phyloP scores from a whole-genome alignment of 2,113 vertebrate genomes.

The Actenoides hombroni region DNA sequence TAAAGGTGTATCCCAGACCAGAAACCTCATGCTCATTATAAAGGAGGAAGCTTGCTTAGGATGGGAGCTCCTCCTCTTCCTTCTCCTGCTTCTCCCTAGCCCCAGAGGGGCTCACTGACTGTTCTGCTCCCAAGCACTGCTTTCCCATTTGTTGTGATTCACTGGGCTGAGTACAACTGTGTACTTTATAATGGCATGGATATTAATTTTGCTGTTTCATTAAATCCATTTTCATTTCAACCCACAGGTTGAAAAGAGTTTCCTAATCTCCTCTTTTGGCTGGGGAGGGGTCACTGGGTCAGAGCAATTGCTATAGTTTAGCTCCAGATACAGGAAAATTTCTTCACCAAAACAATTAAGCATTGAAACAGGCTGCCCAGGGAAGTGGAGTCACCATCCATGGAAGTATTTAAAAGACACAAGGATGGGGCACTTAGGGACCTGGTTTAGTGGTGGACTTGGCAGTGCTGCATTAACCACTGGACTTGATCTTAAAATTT shows the following conservation, averaged over 20 bases:
- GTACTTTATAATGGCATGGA: no score
- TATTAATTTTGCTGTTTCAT: no score
- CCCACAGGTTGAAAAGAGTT: neutral
- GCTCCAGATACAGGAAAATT: neutral
- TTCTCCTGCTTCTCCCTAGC: no score
- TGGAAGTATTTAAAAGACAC: neutral
- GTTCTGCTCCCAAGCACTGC: no score
- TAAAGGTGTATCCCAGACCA: neutral
- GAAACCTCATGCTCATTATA: neutral
- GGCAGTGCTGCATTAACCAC: neutral
- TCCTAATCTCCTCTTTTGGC: neutral
- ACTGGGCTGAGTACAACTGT: no score
- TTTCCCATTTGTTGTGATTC: no score
- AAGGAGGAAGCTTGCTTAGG: neutral
- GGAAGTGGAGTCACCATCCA: neutral
- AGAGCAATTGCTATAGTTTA: neutral
- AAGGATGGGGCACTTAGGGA: no score
- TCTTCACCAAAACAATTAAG: neutral
- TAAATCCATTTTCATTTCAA: no score
- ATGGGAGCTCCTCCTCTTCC: neutral
- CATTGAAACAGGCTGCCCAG: neutral
- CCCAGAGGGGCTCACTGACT: neutral
- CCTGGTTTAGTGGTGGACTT: neutral
- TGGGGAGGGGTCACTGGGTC: neutral
- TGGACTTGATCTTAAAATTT: neutral